Percentiles rank a stretch among this genome's conserved stretches.
Conservation (phyloP, 2,113 vertebrate genomes). For the Tyrannus savana region DNA sequence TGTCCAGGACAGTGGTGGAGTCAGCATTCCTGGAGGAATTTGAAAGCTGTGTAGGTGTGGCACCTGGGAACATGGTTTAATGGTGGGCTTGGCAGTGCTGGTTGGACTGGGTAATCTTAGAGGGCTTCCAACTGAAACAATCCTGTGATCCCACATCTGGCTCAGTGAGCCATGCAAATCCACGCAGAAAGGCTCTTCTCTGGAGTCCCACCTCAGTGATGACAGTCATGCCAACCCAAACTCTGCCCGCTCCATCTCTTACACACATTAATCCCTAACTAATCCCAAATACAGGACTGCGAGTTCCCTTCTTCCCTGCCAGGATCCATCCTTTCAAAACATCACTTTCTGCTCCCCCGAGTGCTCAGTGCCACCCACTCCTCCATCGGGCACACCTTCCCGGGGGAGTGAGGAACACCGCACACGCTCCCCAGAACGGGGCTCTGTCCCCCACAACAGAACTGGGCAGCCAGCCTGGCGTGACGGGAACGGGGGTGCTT, state of each 20-base stretch:
- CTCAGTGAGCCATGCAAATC: background rate
- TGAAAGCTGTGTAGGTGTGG: background rate
- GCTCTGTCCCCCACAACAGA: background rate
- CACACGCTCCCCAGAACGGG: background rate
- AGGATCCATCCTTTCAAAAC: background rate
- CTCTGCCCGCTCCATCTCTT: rapidly evolving
- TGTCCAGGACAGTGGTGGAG: background rate
- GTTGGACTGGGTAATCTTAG: background rate
- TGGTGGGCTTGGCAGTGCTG: background rate
- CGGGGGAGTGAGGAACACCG: background rate
- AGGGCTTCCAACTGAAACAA: background rate
- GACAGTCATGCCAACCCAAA: background rate
- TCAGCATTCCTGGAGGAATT: background rate
- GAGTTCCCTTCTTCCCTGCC: background rate
- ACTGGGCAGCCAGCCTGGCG: background rate
- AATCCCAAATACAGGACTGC: background rate
- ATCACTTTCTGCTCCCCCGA: background rate
- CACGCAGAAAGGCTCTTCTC: background rate
- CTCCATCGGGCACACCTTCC: rapidly evolving
- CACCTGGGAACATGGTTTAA: background rate
- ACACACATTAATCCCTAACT: background rate
- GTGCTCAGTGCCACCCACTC: background rate
- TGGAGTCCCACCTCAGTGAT: rapidly evolving
- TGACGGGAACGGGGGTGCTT: background rate
- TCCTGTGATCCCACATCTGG: background rate